Percentiles rank a stretch among this genome's conserved stretches.
These are phyloP conservation scores for Trichoplusia ni DNA, from an alignment of 1,140 invertebrate genomes.

Conservation along the genomic window DNA sequence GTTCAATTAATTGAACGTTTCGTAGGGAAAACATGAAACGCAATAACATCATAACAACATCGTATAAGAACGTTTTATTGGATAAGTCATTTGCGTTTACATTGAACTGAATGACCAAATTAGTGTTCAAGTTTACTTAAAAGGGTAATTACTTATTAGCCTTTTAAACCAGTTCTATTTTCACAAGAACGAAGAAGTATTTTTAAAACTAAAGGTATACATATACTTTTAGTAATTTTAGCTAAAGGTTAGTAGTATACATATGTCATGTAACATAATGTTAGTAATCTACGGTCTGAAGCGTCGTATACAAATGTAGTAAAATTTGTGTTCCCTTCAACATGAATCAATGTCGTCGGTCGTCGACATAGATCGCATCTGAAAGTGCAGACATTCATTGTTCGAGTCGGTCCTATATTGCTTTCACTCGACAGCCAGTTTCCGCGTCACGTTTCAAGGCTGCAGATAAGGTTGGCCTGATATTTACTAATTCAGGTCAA, in stretches of 20 bases:
- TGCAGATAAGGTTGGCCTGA: constrained; percentile 62
- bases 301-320: not conserved
- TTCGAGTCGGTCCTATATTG: constrained; percentile 74
- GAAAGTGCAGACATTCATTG: constrained; percentile 45
- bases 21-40: constrained; percentile 3
- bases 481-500: constrained; percentile 66
- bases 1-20: constrained; percentile 28
- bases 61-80: constrained; percentile 11
- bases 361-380: constrained; percentile 26
- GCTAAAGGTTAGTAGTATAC: too few species aligned
- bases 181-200: too few species aligned
- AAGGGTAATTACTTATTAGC: too few species aligned
- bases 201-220: too few species aligned
- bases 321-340: not conserved
- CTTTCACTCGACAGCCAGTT: constrained; percentile 73
- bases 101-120: constrained; percentile 2
- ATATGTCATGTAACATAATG: too few species aligned
- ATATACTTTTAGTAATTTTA: too few species aligned
- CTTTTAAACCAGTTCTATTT: too few species aligned
- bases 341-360: not conserved
- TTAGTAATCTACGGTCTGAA: too few species aligned
- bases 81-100: constrained; percentile 9
- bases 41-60: constrained; percentile 18
- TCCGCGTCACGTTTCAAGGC: constrained; percentile 78
- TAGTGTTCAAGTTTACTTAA: constrained; percentile 6